Percentiles rank a stretch among this genome's conserved stretches.
Conservation (phyloP, 2,888 invertebrate genomes). For the Dorcus hopei region DNA sequence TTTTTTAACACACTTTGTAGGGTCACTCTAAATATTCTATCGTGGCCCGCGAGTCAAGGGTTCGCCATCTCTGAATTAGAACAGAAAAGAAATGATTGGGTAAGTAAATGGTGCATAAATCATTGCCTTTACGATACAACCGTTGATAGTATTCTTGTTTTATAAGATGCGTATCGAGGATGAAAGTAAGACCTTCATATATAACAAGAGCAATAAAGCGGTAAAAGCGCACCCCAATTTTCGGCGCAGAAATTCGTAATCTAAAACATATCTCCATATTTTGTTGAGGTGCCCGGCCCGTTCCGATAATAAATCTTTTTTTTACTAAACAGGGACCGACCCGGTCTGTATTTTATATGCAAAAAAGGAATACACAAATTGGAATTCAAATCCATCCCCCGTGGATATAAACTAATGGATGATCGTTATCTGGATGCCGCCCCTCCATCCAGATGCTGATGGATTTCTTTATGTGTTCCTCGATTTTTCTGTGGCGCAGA, state of each 20-base stretch:
- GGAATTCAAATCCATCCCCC: constrained; percentile 28
- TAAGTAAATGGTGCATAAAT: too few relatives aligned
- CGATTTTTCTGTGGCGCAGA: background rate
- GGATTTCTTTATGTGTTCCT: background rate
- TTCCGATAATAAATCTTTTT: constrained; percentile 21
- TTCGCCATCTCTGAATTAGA: too few relatives aligned
- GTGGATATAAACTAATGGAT: constrained; percentile 29
- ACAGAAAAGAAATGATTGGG: too few relatives aligned
- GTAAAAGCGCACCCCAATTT: constrained; percentile 7
- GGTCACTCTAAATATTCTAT: too few relatives aligned
- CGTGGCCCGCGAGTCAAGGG: too few relatives aligned
- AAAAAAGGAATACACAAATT: constrained; percentile 26
- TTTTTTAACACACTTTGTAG: too few relatives aligned
- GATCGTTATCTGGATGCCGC: constrained; percentile 25
- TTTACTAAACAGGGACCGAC: constrained; percentile 20
- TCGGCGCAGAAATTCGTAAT: background rate
- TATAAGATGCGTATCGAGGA: too few relatives aligned
- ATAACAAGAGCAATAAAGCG: background rate
- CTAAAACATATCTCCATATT: constrained; percentile 18
- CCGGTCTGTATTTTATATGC: constrained; percentile 27
- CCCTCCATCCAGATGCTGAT: too few relatives aligned
- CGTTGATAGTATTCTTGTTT: too few relatives aligned
- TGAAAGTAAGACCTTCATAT: too few relatives aligned
- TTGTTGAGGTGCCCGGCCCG: constrained; percentile 14
- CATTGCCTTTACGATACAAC: too few relatives aligned